Evolutionary conservation across 30 jellyfish, hydroid and myxozoan species (phyloP).

Genomic region (Clytia hemisphaerica): DNA sequence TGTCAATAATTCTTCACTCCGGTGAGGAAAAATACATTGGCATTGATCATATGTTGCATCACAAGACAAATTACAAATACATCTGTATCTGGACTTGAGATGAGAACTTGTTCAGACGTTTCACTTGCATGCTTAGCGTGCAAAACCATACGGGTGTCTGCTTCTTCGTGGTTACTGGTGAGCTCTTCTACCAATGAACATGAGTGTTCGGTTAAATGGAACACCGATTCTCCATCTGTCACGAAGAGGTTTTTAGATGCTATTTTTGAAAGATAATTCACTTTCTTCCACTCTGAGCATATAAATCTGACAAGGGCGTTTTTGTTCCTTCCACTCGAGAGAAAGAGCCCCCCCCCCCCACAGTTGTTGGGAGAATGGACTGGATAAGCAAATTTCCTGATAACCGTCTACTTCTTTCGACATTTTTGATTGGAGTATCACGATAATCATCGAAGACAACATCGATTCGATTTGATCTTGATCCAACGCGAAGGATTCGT

Average conservation of each 20-base stretch:
- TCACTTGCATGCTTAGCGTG: background rate
- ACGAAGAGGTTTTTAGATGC: background rate
- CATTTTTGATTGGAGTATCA: constrained; percentile 8
- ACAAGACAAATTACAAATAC: too few species aligned
- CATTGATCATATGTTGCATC: too few species aligned
- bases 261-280: background rate
- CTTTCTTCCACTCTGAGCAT: too few species aligned
- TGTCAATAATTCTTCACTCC: too few species aligned
- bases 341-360: too few species aligned
- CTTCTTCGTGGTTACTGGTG: too few species aligned
- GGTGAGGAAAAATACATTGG: too few species aligned
- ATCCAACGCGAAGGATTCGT: background rate
- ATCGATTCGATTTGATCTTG: constrained; percentile 1
- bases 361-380: background rate
- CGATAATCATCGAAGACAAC: constrained; percentile 18
- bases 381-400: too few species aligned
- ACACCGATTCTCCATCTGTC: background rate
- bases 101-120: background rate
- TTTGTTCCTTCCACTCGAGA: too few species aligned
- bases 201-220: background rate
- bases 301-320: too few species aligned
- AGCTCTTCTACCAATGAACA: too few species aligned
- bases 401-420: constrained; percentile 13
- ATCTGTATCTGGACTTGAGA: constrained; percentile 2
- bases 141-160: background rate